Base-by-base conservation (phyloP, 2,113 vertebrate genomes). In the Gobiocypris rarus region DNA sequence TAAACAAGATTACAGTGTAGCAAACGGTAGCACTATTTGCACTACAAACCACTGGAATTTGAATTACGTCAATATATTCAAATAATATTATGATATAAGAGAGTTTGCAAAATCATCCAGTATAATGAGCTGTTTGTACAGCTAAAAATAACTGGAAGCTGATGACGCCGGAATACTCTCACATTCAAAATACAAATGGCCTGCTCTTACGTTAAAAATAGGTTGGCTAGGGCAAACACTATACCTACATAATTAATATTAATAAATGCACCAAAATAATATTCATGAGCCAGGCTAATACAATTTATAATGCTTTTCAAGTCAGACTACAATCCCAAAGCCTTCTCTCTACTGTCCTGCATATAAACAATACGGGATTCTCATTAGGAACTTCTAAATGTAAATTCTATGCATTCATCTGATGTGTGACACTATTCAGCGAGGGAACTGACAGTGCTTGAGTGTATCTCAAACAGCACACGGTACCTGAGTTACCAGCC, bases 201-300 rank as follows among this genome's bases (percentile, higher is more conserved):
- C 52, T 54, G 17, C 52, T 54, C 52, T 54, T 54, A 54, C 2
- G 7, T 22, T 19, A 54, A 19, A 54, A 54, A 54, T 22, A 54
- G 17, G 6, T 6, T 54, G 52, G 6, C 52, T 67, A 34, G 63
- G 8, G 61, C 8, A 65, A 65, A 65, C 28, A 15, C 65, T 41
- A n/a, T n/a, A 69, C 9, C 65, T 41, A 41, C 17, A 41, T 22
- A 22, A 22, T 69, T 41, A 41, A 22, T 69, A 69, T 69, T 3
- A 41, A 69, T 5, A 38, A 69, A 69, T 67, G 17, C 3, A 4
- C 41, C 69, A 9, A 50, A 74, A 50, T 50, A 50, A 13, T 52
- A 75, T 75, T 75, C 3, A 75, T 75, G 14, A 31, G 41, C 9
- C 11, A 75, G 43, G 14, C 5, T 75, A 75, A 75, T 19, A 75